Conservation (phyloP, 2,888 invertebrate genomes). For the Leptothorax acervorum region DNA sequence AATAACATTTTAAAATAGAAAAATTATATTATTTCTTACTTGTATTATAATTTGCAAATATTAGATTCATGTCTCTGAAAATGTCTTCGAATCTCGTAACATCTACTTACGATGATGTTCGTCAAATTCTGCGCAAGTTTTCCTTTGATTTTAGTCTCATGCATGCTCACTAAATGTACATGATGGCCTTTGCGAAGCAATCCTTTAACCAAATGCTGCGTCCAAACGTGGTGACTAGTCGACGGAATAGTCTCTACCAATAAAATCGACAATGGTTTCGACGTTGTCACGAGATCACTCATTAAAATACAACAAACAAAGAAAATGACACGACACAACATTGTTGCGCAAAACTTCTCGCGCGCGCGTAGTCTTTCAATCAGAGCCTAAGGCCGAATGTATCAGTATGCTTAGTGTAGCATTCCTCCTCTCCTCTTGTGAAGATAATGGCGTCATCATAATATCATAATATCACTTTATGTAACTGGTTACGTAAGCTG, state of each 20-base stretch:
- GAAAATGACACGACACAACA: background rate
- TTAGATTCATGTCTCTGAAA: background rate
- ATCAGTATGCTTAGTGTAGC: background rate
- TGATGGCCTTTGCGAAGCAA: constrained; percentile 22
- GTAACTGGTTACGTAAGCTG: background rate
- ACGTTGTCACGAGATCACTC: background rate
- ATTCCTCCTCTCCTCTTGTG: background rate
- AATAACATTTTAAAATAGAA: background rate
- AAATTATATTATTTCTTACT: background rate
- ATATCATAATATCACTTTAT: background rate
- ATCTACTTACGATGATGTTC: constrained; percentile 16
- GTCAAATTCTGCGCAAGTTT: constrained; percentile 16
- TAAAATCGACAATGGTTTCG: constrained; percentile 27
- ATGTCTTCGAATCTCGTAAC: background rate
- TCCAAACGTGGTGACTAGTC: constrained; percentile 19
- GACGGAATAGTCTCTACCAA: background rate
- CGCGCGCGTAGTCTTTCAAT: background rate
- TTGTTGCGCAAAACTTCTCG: background rate
- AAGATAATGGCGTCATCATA: background rate
- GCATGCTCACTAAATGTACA: constrained; percentile 17
- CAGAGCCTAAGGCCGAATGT: background rate
- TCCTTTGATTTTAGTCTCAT: background rate
- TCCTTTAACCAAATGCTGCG: background rate
- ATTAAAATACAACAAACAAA: background rate
- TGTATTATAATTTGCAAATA: background rate